Base-by-base conservation (phyloP, 1,140 invertebrate species). In the Maconellicoccus hirsutus region DNA sequence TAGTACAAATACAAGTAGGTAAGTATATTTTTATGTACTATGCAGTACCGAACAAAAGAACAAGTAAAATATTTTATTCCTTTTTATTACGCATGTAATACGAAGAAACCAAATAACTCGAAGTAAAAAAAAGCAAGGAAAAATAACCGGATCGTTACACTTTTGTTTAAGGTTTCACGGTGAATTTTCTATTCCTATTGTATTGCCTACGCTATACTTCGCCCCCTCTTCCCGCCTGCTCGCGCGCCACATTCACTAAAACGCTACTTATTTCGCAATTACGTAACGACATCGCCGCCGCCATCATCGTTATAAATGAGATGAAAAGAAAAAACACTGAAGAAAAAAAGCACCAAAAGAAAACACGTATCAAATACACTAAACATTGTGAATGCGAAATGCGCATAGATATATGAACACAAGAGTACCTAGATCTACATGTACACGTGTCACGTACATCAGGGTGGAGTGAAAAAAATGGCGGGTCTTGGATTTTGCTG, bases 111-210 rank as follows among this genome's bases (percentile, higher is more conserved):
- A 33, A 33, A 52, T 52, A 52, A 52, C 10, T 3, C 42, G n/a
- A 66, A 66, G 19, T 16, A 25, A 66, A 66, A 26, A 23, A 16
- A 66, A 23, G 25, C 22, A 26, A 23, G 4, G 21, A 66, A 66
- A 26, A 66, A 66, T 10, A 66, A 16, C 25, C 21, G 8, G 19
- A 66, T 26, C 61, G 61, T 66, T 66, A 66, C 61, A 66, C 61
- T 66, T 66, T 66, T 66, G 25, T 66, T 66, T 66, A 66, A 66
- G 3, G 61, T 66, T 66, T 66, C 61, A 66, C 61, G 61, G 61
- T 66, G 21, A 66, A 66, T 66, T 66, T 66, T 66, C 61, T 23
- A n/a, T n/a, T n/a, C n/a, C n/a, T n/a, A 66, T 66, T 66, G 61
- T 66, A 23, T 66, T 22, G 61, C 25, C 25, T 26, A 6, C 22